Conservation (phyloP, 2,797 vertebrate species). For the Fratercula arctica region DNA sequence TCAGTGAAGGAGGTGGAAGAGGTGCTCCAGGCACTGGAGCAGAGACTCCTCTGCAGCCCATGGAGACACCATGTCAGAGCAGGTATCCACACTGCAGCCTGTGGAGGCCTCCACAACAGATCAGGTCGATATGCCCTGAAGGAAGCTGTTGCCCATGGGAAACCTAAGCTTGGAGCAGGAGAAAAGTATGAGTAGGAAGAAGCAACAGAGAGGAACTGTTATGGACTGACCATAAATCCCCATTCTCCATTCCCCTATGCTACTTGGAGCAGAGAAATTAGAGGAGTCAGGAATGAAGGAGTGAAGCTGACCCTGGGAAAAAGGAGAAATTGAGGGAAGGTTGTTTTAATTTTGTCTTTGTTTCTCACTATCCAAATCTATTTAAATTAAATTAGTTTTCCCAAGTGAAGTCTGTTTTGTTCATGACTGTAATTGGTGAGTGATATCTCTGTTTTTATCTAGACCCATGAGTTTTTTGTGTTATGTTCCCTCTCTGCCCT, state of each 20-base stretch:
- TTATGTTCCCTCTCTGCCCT: neutral
- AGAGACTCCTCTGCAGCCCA: neutral
- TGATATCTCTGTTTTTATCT: neutral
- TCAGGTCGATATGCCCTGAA: no score
- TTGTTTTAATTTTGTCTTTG: neutral
- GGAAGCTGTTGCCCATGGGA: neutral
- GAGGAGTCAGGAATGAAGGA: neutral
- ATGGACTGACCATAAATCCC: neutral
- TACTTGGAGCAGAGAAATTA: neutral
- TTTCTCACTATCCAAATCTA: neutral
- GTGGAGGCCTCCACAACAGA: rapidly evolving
- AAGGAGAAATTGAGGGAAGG: neutral
- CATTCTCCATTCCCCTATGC: neutral
- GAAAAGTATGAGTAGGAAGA: neutral
- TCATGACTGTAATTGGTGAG: neutral
- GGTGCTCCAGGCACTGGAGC: neutral
- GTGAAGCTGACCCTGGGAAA: neutral
- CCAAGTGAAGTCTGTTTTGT: neutral
- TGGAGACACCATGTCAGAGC: neutral
- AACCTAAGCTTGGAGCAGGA: neutral
- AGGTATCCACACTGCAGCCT: neutral
- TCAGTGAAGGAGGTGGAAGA: neutral
- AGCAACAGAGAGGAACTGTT: neutral
- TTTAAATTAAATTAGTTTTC: neutral
- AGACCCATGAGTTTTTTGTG: neutral